Evolutionary conservation across 1,140 invertebrate species (phyloP), one percentile per base, ranked within the genome.

Genomic region (Drosophila kanapiae): DNA sequence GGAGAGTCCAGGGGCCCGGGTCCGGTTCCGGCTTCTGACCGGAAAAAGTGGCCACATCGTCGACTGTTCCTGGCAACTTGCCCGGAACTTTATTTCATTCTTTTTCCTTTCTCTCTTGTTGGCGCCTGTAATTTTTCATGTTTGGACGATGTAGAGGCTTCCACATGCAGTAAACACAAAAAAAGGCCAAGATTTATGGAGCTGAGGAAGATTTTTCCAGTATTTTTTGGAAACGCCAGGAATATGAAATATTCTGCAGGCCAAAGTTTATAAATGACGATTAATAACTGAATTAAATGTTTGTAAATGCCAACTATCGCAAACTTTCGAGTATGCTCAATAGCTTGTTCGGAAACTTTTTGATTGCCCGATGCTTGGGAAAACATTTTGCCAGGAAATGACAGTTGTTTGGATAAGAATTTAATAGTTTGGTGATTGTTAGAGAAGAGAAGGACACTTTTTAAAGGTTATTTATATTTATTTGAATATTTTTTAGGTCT

Each of bases 91-190:
- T 86, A 47, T 61, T 79, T 69, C 56, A 67, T 47, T 65, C 75
- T 62, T 61, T 35, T 14, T 43, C 3, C 23, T 23, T 23, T 33
- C 31, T 35, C 18, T 56, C 53, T 56, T 33, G 53, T 27, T 37
- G 65, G 58, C 60, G 62, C 62, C 49, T 68, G 86, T 83, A 83
- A 88, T 87, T 87, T 87, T 83, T 87, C 83, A 88, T 87, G 75
- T 87, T 69, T 70, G 51, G 63, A 33, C 11, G 48, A 59, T 57
- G 40, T 54, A 57, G 56, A 43, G 69, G 69, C 72, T 56, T 60
- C 40, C 56, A 64, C 59, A 67, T 61, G 18, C 64, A 61, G 47
- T 16, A 67, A 37, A 43, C 23, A 38, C 11, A 53, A 33, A 42
- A 40, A 62, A 75, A 72, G 43, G 3, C 16, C 60, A 77, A 87